These are phyloP conservation scores for Magallana nippona DNA, from an alignment of 2,888 invertebrate species.

Conservation along the genomic window DNA sequence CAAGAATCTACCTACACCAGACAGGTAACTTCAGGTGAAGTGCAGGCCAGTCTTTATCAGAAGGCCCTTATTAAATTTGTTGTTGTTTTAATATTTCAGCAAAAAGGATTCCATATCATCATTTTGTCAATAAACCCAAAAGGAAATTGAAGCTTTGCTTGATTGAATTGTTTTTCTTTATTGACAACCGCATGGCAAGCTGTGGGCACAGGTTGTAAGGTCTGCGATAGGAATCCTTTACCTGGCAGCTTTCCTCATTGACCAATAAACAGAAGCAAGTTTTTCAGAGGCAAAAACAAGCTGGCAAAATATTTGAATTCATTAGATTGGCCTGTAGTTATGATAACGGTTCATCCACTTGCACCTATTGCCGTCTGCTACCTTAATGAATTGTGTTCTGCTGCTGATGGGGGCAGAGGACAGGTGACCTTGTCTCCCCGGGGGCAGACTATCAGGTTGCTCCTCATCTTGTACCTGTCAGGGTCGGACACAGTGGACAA, in stretches of 20 bases:
- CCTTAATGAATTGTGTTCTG: background rate
- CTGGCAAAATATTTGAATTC: background rate
- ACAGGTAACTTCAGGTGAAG: background rate
- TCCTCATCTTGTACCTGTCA: constrained; percentile 5
- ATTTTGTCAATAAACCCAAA: constrained; percentile 2
- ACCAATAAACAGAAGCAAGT: background rate
- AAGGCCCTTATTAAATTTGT: background rate
- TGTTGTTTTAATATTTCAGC: constrained; percentile 25
- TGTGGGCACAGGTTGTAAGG: background rate
- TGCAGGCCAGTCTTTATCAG: background rate
- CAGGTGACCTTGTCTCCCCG: background rate
- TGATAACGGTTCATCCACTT: background rate
- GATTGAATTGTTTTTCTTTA: constrained; percentile 26
- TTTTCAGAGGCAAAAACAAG: background rate
- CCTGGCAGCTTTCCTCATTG: background rate
- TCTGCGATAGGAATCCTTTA: background rate
- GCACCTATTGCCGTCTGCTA: background rate
- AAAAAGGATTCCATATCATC: background rate
- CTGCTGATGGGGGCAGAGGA: constrained; percentile 16
- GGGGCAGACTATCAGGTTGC: background rate
- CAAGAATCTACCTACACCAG: background rate
- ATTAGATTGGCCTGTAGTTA: background rate
- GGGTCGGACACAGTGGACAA: background rate
- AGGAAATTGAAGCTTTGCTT: constrained; percentile 18
- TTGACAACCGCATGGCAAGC: background rate